These are phyloP conservation scores for Osmerus mordax DNA, from an alignment of 2,113 vertebrate species.

Conservation along the genomic window DNA sequence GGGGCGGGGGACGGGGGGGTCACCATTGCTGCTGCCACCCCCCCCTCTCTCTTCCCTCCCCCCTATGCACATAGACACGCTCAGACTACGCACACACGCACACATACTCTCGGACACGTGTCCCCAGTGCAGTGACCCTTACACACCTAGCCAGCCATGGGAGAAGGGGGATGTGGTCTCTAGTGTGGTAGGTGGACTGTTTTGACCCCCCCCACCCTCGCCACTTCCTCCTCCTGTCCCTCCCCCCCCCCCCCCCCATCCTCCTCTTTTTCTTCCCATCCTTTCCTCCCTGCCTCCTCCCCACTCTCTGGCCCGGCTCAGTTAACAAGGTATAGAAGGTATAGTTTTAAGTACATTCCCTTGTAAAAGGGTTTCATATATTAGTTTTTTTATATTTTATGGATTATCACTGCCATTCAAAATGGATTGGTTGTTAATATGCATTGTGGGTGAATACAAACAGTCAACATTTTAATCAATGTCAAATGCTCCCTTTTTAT, in stretches of 20 bases:
- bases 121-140: conserved; percentile 46
- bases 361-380: no score
- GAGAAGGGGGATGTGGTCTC: conserved; percentile 12
- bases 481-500: not conserved
- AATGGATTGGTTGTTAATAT: no score
- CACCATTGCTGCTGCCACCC: conserved; percentile 52
- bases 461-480: no score
- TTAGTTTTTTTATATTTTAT: no score
- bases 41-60: conserved; percentile 53
- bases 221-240: conserved; percentile 2
- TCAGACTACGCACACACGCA: not conserved
- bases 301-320: no score
- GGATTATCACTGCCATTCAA: no score
- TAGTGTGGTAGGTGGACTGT: not conserved
- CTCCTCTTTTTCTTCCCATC: conserved; percentile 29
- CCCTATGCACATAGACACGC: not conserved
- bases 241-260: conserved; percentile 31
- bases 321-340: no score
- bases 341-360: no score
- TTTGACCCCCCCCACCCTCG: not conserved
- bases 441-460: no score
- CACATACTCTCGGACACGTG: conserved; percentile 9
- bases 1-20: conserved; percentile 38
- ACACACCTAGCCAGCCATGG: conserved; percentile 50
- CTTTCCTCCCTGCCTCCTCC: not conserved